Evolutionary conservation across 2,888 invertebrate species (phyloP).

Genomic region (Cistogaster globosa): DNA sequence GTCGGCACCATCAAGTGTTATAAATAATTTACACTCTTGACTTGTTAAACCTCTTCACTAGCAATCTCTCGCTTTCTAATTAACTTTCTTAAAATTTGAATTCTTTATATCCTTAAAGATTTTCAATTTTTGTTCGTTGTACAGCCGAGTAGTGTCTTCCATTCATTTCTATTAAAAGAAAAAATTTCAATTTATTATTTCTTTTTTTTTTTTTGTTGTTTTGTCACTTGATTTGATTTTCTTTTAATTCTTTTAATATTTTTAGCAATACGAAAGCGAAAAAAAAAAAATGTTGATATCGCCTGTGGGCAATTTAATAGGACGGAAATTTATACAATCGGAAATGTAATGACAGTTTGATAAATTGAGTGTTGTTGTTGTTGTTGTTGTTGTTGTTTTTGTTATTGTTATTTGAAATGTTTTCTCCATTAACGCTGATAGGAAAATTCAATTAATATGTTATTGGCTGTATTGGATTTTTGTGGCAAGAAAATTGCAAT

Average conservation of each 20-base stretch:
- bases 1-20: too few species aligned
- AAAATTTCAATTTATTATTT: conserved; percentile 8
- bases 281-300: neutral
- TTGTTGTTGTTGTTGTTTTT: conserved; percentile 30
- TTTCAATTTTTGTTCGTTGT: conserved; percentile 5
- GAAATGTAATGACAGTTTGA: conserved; percentile 68
- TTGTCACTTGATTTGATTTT: neutral
- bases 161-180: neutral
- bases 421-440: conserved; percentile 18
- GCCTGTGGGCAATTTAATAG: conserved; percentile 73
- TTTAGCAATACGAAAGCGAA: neutral
- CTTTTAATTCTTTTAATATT: neutral
- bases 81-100: too few species aligned
- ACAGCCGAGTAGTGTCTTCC: too few species aligned
- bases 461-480: conserved; percentile 65
- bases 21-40: too few species aligned
- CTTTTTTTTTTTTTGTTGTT: too few species aligned
- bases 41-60: too few species aligned
- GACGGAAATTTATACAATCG: conserved; percentile 71
- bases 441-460: conserved; percentile 65
- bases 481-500: conserved; percentile 24
- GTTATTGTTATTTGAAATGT: conserved; percentile 7
- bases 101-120: neutral
- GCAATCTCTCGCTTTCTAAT: too few species aligned
- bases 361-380: conserved; percentile 57